Percentiles rank a stretch among this genome's conserved stretches.
These are phyloP conservation scores for Pyrgilauda ruficollis DNA, from an alignment of 2,113 vertebrate genomes.

Conservation along the genomic window DNA sequence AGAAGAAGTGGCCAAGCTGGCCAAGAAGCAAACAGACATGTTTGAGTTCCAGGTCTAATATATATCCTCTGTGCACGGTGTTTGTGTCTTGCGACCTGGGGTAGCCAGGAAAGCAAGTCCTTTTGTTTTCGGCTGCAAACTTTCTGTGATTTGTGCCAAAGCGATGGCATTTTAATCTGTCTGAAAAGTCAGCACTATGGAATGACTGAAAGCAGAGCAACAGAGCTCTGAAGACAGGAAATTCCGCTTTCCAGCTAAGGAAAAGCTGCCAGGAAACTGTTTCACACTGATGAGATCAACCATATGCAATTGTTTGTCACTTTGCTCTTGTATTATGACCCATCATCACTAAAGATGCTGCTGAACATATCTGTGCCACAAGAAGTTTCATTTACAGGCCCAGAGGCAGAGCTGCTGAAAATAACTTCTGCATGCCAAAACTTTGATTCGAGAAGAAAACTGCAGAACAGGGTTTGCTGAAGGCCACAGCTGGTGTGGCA, in stretches of 20 bases:
- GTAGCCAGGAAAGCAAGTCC: background rate
- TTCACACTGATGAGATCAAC: background rate
- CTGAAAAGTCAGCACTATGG: background rate
- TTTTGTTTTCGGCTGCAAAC: background rate
- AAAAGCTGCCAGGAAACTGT: conserved; percentile 15
- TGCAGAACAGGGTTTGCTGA: background rate
- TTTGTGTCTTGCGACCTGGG: background rate
- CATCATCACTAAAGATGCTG: conserved; percentile 19
- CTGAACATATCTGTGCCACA: conserved; percentile 1
- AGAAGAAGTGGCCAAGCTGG: conserved; percentile 96
- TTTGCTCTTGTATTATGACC: background rate
- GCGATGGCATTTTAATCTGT: background rate
- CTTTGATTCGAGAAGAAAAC: conserved; percentile 36
- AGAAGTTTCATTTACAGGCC: conserved; percentile 14
- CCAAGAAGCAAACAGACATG: conserved; percentile 96
- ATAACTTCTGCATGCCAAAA: conserved; percentile 69
- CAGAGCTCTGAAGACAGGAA: background rate
- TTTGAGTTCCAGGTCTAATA: conserved; percentile 91
- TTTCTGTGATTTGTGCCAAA: background rate
- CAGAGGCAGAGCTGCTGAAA: conserved; percentile 32
- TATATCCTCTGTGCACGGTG: background rate
- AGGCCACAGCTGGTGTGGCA: background rate
- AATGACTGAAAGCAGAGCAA: background rate
- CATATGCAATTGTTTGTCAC: conserved; percentile 26
- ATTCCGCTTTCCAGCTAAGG: conserved; percentile 3